These are phyloP conservation scores for Baccha elongata DNA, from an alignment of 2,888 invertebrate species.

Conservation along the genomic window DNA sequence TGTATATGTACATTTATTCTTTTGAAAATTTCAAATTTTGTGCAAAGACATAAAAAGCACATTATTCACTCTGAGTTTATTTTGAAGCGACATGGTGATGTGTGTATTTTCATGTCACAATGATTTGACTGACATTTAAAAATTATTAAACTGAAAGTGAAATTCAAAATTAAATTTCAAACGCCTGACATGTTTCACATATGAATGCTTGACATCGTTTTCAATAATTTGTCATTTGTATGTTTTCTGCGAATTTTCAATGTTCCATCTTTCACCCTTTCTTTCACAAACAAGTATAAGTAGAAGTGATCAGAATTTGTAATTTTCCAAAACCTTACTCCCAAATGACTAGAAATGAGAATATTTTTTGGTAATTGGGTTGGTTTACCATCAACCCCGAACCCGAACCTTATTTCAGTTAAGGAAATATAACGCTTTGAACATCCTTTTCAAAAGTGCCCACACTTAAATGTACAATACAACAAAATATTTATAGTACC, in stretches of 20 bases:
- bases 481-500: not conserved
- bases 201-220: not conserved
- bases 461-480: not conserved
- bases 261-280: not conserved
- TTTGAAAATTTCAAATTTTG: slow-evolving; percentile 8
- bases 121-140: slow-evolving; percentile 6
- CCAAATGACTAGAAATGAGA: not conserved
- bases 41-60: not conserved
- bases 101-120: slow-evolving; percentile 5
- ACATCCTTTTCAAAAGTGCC: not conserved
- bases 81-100: not conserved
- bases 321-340: not conserved
- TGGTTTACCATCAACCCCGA: not conserved
- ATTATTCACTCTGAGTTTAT: not conserved
- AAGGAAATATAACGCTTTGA: not conserved
- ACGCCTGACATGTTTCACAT: not conserved
- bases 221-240: slow-evolving; percentile 2
- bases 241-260: not conserved
- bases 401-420: not conserved
- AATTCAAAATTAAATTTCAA: slow-evolving; percentile 21
- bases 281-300: not conserved
- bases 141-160: slow-evolving; percentile 1
- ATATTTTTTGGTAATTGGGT: not conserved
- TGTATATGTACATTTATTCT: not conserved
- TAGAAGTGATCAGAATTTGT: slow-evolving; percentile 5